Conservation (phyloP, 2,797 vertebrate genomes). For the Psittacula echo region DNA sequence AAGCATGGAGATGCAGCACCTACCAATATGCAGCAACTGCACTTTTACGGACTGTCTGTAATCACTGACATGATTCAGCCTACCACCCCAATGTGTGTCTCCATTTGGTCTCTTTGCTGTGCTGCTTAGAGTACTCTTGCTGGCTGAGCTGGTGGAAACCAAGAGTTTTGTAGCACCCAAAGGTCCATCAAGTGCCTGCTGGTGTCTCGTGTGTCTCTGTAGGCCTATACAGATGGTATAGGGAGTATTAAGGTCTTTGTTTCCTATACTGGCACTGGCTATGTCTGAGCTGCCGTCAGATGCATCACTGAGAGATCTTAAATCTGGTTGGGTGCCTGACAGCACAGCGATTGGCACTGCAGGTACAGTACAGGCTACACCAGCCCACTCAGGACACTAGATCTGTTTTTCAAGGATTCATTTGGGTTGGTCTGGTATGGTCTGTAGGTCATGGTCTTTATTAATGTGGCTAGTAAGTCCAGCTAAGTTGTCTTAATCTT, state of each 20-base stretch:
- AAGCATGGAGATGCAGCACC: neutral
- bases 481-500: neutral
- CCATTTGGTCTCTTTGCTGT: neutral
- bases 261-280: accelerated
- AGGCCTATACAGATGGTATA: neutral
- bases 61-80: neutral
- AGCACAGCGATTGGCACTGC: accelerated
- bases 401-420: neutral
- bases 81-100: accelerated
- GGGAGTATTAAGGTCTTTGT: neutral
- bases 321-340: neutral
- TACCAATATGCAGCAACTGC: neutral
- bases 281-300: neutral
- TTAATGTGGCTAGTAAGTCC: neutral
- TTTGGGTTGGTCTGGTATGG: neutral
- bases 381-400: neutral
- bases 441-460: neutral
- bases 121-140: neutral
- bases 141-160: neutral
- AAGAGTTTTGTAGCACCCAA: neutral
- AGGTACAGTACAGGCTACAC: accelerated
- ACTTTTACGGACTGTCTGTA: neutral
- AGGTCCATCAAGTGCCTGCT: neutral
- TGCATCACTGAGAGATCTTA: neutral
- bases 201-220: accelerated